phyloP scores from a whole-genome alignment of 2,113 vertebrate species.

The Bubo bubo region DNA sequence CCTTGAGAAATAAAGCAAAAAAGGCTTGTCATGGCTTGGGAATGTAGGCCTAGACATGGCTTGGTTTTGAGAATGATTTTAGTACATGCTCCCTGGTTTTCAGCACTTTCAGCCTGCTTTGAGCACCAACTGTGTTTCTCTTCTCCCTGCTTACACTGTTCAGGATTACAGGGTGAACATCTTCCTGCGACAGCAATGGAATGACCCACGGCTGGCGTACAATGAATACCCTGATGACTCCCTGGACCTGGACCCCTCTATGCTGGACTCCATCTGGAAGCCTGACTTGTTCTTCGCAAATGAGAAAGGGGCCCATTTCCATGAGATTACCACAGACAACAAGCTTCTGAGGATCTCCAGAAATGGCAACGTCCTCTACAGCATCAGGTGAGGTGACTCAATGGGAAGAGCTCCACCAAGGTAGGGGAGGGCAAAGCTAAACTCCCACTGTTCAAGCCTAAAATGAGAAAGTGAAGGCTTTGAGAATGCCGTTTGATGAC shows the following conservation, averaged over 20 bases:
- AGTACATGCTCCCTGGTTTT: background rate
- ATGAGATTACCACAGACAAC: constrained; percentile 98
- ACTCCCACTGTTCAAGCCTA: background rate
- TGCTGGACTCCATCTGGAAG: constrained; percentile 99
- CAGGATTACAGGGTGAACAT: constrained; percentile 98
- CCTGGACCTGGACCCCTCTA: constrained; percentile 95
- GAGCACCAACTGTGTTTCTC: background rate
- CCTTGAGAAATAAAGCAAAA: background rate
- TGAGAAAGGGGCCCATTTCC: constrained; percentile 98
- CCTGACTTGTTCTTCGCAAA: constrained; percentile 98
- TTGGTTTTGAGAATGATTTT: background rate
- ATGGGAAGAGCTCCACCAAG: background rate
- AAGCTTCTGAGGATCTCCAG: constrained; percentile 95
- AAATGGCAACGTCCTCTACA: constrained; percentile 96
- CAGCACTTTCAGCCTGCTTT: background rate
- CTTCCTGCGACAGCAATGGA: constrained; percentile 97
- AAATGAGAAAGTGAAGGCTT: background rate
- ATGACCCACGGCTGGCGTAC: constrained; percentile 95
- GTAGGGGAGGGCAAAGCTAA: background rate
- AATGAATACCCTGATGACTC: constrained; percentile 96
- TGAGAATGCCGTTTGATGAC: background rate
- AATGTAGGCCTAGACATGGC: rapidly evolving
- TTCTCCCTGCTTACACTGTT: background rate
- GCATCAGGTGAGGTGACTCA: constrained; percentile 85
- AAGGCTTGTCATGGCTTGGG: background rate